Base-by-base conservation (phyloP, 2,113 vertebrate species). In the Plecturocebus donacophilus region DNA sequence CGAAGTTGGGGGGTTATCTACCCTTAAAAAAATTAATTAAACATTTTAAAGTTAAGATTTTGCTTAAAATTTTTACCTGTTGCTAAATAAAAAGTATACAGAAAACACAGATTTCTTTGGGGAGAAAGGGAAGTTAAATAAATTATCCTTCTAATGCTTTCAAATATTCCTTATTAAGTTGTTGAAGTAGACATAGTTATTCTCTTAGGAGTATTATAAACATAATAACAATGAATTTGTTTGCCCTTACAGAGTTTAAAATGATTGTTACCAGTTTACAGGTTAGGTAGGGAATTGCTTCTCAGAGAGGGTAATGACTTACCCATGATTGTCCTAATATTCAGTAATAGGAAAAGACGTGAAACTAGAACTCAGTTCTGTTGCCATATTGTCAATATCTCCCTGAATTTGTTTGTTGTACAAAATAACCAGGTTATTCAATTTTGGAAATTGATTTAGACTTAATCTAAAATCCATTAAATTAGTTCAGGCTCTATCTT, bases 401-500 rank as follows among this genome's bases (percentile, higher is more conserved):
- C 47, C 40, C 49, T 71, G 64, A 93, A n/a, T 90, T 83, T 87
- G 71, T 79, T 83, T 87, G 71, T 79, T 25, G 25, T 88, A 38
- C 10, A 77, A 66, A 92, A 47, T 92, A 79, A 94, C 32, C 38
- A 73, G 14, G 20, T 45, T 92, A 73, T 82, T 97, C 25, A 82
- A 23, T 87, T 95, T 95, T 66, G 52, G 66, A 13, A 35, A 80
- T 79, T 94, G 58, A 83, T 79, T 77, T 92, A 76, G 73, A 88
- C 40, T 73, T 11, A 54, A 71, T 75, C 6, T 80, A 47, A 91
- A 94, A 95, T 76, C 40, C 17, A 87, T 54, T 90, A 45, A 30
- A 83, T 73, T 93, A 76, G 83, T 79, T 95, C 47, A 47, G 30
- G 92, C 73, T 76, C 1, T 64, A 23, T 12, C 6, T 19, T 42